These are phyloP conservation scores for Anabas testudineus DNA, from an alignment of 2,797 vertebrate genomes.

Conservation along the genomic window DNA sequence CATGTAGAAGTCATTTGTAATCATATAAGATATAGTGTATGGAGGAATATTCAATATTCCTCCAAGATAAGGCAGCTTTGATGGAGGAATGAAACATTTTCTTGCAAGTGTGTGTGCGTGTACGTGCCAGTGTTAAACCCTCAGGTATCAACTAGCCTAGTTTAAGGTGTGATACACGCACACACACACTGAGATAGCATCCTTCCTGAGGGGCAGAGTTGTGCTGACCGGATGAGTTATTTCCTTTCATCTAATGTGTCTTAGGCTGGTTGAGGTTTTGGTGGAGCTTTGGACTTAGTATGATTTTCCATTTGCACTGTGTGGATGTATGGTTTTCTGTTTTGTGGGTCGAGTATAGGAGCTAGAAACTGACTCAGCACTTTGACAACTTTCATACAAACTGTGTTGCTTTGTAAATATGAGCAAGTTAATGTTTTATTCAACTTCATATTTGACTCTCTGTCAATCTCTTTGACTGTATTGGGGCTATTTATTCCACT, in stretches of 20 bases:
- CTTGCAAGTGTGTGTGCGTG: conserved; percentile 15
- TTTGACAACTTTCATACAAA: conserved; percentile 33
- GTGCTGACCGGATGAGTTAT: conserved; percentile 78
- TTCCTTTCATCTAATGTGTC: conserved; percentile 61
- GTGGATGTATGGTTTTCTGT: conserved; percentile 35
- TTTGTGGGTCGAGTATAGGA: conserved; percentile 7
- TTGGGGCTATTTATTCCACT: not conserved
- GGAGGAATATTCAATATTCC: conserved; percentile 47
- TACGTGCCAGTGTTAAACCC: conserved; percentile 55
- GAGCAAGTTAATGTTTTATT: too few relatives aligned
- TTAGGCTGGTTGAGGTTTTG: conserved; percentile 36
- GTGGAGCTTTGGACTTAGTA: conserved; percentile 26
- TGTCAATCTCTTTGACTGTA: too few relatives aligned
- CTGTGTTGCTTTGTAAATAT: conserved; percentile 8
- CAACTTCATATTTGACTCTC: too few relatives aligned
- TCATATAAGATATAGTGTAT: conserved; percentile 26
- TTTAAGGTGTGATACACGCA: conserved; percentile 71
- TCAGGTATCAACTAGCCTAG: conserved; percentile 73
- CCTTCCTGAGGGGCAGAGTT: conserved; percentile 67
- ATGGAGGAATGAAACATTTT: conserved; percentile 27
- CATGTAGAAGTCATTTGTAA: conserved; percentile 45
- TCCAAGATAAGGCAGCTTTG: conserved; percentile 42
- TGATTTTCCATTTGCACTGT: conserved; percentile 17
- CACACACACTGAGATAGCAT: conserved; percentile 60
- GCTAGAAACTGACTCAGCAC: conserved; percentile 45